These are phyloP conservation scores for Cyclura pinguis DNA, from an alignment of 2,797 vertebrate species.

Conservation along the genomic window DNA sequence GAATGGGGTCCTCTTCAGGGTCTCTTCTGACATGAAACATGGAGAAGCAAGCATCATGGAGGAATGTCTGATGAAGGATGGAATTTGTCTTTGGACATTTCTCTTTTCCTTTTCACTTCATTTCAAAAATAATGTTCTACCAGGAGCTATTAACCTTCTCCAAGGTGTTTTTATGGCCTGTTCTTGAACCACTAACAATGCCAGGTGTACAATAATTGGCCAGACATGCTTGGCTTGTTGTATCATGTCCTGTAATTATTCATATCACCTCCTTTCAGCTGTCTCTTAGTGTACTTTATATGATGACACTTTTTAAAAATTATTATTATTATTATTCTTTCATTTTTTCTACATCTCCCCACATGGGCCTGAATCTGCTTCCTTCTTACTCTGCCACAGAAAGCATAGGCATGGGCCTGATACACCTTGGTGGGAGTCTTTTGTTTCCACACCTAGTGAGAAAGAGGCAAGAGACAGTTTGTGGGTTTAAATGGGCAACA, in stretches of 20 bases:
- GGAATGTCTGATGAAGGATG: neutral
- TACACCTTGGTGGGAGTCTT: no score
- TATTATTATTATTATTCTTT: slow-evolving; percentile 21
- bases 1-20: neutral
- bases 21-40: neutral
- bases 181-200: slow-evolving; percentile 45
- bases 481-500: no score
- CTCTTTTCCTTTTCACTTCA: slow-evolving; percentile 48
- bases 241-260: slow-evolving; percentile 73
- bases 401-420: neutral
- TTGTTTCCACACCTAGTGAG: neutral
- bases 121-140: slow-evolving; percentile 67
- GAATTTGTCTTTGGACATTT: neutral
- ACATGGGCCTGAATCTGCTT: neutral
- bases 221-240: slow-evolving; percentile 56
- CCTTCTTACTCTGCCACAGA: neutral
- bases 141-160: slow-evolving; percentile 56
- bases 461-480: no score
- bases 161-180: slow-evolving; percentile 43
- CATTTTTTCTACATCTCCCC: slow-evolving; percentile 15
- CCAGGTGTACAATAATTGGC: slow-evolving; percentile 56
- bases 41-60: no score
- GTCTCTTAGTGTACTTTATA: slow-evolving; percentile 25
- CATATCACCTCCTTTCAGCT: slow-evolving; percentile 63
- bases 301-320: slow-evolving; percentile 30